Evolutionary conservation across 2,888 invertebrate species (phyloP).

Genomic region (Apamea epomidion): DNA sequence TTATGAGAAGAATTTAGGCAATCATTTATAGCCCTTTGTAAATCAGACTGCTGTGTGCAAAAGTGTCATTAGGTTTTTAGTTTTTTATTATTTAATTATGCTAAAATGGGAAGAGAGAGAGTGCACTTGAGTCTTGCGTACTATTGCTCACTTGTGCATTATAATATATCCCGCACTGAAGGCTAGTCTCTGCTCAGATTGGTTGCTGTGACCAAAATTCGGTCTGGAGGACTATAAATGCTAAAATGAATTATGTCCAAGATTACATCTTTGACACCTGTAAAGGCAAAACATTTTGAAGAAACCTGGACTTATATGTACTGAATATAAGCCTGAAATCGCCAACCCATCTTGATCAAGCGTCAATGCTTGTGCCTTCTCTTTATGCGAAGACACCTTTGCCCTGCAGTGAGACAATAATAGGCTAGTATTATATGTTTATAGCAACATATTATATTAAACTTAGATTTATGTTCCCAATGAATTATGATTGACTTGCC

Average conservation of each 20-base stretch:
- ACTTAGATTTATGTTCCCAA: neutral
- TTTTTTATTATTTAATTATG: conserved; percentile 7
- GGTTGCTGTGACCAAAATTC: too few species aligned
- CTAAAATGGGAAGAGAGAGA: neutral
- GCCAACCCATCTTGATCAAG: neutral
- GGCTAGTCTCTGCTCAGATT: too few species aligned
- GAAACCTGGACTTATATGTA: neutral
- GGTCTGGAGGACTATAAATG: too few species aligned
- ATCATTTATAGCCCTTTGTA: neutral
- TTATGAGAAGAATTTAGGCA: neutral
- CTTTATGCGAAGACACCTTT: neutral
- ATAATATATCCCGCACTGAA: too few species aligned
- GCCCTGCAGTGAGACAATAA: neutral
- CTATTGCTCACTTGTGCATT: too few species aligned
- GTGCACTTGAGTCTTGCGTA: too few species aligned
- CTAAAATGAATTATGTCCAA: neutral
- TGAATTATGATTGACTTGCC: neutral
- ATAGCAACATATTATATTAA: too few species aligned
- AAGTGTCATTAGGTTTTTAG: neutral
- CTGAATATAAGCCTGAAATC: neutral
- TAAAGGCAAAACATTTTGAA: neutral
- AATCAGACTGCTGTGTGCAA: neutral
- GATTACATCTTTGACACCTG: neutral
- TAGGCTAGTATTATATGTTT: neutral
- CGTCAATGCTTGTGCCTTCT: neutral